phyloP scores from a whole-genome alignment of 2,113 vertebrate genomes.

The Arizona elegans region DNA sequence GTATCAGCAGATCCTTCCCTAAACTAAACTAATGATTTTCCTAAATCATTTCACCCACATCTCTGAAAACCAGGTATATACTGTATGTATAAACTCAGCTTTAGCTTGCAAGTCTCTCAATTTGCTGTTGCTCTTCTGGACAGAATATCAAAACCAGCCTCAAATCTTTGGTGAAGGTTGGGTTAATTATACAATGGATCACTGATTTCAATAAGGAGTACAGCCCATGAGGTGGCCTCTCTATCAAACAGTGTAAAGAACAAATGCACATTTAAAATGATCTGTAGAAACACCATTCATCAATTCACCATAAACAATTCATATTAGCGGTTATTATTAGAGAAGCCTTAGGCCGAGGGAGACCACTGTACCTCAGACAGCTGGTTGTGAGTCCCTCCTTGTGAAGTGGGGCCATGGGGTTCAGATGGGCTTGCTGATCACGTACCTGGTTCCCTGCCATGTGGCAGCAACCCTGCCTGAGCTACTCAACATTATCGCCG shows the following conservation, averaged over 20 bases:
- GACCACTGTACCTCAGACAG: too few species aligned
- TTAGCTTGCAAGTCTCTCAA: neutral
- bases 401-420: too few species aligned
- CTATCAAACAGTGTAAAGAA: neutral
- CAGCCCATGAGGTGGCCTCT: neutral
- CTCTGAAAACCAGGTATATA: neutral
- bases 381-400: too few species aligned
- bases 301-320: neutral
- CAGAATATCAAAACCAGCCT: neutral
- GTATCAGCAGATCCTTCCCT: neutral
- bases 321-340: too few species aligned
- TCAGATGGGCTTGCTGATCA: too few species aligned
- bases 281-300: neutral
- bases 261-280: neutral
- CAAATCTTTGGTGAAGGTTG: neutral
- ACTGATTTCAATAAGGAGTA: neutral
- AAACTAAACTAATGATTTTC: neutral
- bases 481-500: too few species aligned
- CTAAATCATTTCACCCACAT: neutral
- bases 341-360: too few species aligned
- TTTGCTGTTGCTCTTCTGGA: neutral
- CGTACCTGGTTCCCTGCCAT: too few species aligned
- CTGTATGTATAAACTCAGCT: neutral
- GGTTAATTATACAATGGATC: neutral
- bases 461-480: too few species aligned